These are phyloP conservation scores for Torymus texanus DNA, from an alignment of 2,888 invertebrate genomes.

Conservation along the genomic window DNA sequence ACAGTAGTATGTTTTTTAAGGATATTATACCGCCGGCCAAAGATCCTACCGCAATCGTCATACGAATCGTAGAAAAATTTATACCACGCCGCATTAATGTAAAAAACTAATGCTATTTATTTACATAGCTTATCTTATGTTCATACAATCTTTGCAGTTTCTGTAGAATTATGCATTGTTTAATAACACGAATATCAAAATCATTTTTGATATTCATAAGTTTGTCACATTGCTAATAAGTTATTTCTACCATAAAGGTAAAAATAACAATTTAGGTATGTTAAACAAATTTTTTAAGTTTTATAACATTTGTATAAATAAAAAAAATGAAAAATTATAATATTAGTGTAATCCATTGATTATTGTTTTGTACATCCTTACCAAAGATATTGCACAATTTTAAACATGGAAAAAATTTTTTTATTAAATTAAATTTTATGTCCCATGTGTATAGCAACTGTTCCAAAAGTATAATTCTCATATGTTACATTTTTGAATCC, in stretches of 20 bases:
- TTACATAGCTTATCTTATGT: constrained; percentile 38
- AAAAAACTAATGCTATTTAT: constrained; percentile 53
- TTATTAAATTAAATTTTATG: constrained; percentile 85
- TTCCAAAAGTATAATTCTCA: constrained; percentile 93
- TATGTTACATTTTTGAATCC: constrained; percentile 92
- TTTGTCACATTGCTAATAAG: constrained; percentile 34
- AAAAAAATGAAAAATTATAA: constrained; percentile 57
- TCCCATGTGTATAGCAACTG: constrained; percentile 96
- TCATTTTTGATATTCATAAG: constrained; percentile 38
- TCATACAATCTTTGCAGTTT: constrained; percentile 41
- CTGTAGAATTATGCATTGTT: constrained; percentile 37
- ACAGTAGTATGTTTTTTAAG: constrained; percentile 17
- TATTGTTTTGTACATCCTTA: background rate
- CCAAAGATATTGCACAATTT: background rate
- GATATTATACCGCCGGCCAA: constrained; percentile 43
- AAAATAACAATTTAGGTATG: constrained; percentile 37
- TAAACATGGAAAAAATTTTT: background rate
- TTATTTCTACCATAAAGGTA: constrained; percentile 41
- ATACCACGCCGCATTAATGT: constrained; percentile 43
- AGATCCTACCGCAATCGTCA: constrained; percentile 43
- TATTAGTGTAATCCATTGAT: background rate
- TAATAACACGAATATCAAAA: constrained; percentile 28
- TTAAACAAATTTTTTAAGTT: constrained; percentile 63
- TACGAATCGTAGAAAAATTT: constrained; percentile 44
- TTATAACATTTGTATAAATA: constrained; percentile 69